Conservation (phyloP, 2,888 invertebrate genomes). For the Ophion ventricosus region DNA sequence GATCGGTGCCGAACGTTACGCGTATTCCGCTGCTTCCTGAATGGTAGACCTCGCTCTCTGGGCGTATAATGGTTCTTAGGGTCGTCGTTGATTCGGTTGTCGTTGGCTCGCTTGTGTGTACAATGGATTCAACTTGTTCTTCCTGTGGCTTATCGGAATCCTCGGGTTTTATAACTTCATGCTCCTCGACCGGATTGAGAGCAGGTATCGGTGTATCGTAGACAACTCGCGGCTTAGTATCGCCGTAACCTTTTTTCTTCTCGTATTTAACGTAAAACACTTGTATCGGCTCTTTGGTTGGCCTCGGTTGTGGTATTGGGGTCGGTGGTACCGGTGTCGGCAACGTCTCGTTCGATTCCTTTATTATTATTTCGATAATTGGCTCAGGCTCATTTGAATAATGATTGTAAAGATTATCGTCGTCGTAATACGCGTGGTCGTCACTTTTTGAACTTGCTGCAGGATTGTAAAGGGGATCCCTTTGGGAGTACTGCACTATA, state of each 20-base stretch:
- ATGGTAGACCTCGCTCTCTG: conserved; percentile 93
- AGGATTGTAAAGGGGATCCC: conserved; percentile 90
- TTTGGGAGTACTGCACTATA: conserved; percentile 90
- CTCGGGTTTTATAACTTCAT: conserved; percentile 83
- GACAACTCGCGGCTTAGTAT: conserved; percentile 89
- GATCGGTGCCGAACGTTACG: conserved; percentile 91
- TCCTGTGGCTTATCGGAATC: conserved; percentile 48
- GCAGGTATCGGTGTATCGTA: conserved; percentile 93
- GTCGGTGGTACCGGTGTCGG: conserved; percentile 86
- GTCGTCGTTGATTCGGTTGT: conserved; percentile 90
- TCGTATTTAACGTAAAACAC: conserved; percentile 96
- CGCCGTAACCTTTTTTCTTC: conserved; percentile 89
- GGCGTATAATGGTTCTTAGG: conserved; percentile 92
- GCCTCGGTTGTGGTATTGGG: conserved; percentile 82
- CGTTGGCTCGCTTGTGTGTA: conserved; percentile 84
- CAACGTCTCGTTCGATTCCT: conserved; percentile 93
- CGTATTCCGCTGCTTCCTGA: conserved; percentile 90
- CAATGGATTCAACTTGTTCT: conserved; percentile 85
- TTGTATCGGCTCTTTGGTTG: conserved; percentile 93
- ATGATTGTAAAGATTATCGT: conserved; percentile 72
- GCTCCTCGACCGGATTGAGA: conserved; percentile 88
- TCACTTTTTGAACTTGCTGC: conserved; percentile 84
- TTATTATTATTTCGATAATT: conserved; percentile 96
- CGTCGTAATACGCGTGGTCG: conserved; percentile 75
- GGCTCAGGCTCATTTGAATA: conserved; percentile 90